Percentiles rank a stretch among this genome's conserved stretches.
Evolutionary conservation across 2,888 invertebrate genomes (phyloP).

Genomic region (Clistopyga incitator): DNA sequence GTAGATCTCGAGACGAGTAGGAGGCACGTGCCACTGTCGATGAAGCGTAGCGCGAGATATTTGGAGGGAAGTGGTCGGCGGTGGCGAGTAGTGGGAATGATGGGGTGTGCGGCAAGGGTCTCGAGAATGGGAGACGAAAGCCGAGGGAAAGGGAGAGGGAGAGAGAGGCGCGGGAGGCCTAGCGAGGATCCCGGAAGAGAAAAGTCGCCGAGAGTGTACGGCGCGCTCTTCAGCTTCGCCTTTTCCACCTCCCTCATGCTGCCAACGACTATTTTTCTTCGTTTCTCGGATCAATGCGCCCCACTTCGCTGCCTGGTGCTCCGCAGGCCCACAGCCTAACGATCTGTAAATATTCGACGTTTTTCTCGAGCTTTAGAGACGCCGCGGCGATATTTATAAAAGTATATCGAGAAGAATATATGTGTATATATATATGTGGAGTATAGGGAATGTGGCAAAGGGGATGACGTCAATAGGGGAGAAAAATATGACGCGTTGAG

Average conservation of each 20-base stretch:
- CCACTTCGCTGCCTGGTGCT: constrained; percentile 27
- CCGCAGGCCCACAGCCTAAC: constrained; percentile 36
- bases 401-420: constrained; percentile 24
- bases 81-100: neutral
- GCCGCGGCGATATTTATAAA: constrained; percentile 17
- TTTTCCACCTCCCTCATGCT: constrained; percentile 26
- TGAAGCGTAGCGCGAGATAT: constrained; percentile 18
- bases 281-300: constrained; percentile 59
- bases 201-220: constrained; percentile 30
- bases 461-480: constrained; percentile 5
- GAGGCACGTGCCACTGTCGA: constrained; percentile 30
- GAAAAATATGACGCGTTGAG: neutral
- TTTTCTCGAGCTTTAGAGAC: constrained; percentile 17
- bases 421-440: neutral
- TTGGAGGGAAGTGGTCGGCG: constrained; percentile 2
- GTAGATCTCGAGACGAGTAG: neutral
- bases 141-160: constrained; percentile 21
- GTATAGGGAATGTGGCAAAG: constrained; percentile 7
- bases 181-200: constrained; percentile 21
- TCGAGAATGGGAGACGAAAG: constrained; percentile 20
- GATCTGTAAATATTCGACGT: constrained; percentile 52
- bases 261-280: constrained; percentile 57
- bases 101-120: constrained; percentile 6
- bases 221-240: constrained; percentile 12
- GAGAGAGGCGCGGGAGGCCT: neutral